A percentile compares a stretch with the other conserved stretches of the same genome.
These are phyloP conservation scores for Holocentrus rufus DNA, from an alignment of 2,797 vertebrate species.

Conservation along the genomic window DNA sequence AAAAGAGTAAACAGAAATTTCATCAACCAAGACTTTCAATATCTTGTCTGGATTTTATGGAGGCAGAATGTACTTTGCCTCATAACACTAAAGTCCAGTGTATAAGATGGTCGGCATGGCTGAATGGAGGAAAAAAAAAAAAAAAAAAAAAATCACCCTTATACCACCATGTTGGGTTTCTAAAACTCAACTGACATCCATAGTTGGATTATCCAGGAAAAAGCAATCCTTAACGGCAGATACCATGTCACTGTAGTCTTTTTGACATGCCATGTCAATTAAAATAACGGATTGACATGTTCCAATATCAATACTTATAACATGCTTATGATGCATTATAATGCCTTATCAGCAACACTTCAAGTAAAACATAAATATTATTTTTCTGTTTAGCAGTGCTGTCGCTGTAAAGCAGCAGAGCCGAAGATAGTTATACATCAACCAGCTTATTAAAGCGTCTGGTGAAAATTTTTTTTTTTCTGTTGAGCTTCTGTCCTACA, in stretches of 20 bases:
- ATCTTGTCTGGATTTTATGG: neutral
- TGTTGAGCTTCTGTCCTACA: neutral
- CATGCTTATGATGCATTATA: conserved; percentile 44
- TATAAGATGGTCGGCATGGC: neutral
- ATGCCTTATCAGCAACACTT: neutral
- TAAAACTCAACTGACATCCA: neutral
- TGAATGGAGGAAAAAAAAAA: no score
- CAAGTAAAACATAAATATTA: conserved; percentile 16
- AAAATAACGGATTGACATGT: neutral
- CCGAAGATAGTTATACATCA: neutral
- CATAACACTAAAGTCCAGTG: neutral
- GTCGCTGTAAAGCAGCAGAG: conserved; percentile 5
- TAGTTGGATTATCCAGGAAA: neutral
- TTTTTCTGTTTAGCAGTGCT: conserved; percentile 23
- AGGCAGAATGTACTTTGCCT: neutral
- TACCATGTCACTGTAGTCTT: neutral
- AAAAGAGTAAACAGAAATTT: neutral
- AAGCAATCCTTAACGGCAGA: neutral
- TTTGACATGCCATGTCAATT: neutral
- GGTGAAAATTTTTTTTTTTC: neutral
- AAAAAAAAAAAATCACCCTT: conserved; percentile 1
- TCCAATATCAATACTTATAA: conserved; percentile 24
- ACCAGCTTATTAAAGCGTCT: conserved; percentile 2
- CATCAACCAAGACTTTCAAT: neutral
- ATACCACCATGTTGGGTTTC: neutral